Conservation (phyloP, 2,888 invertebrate species). For the Pristionchus japonicus region DNA sequence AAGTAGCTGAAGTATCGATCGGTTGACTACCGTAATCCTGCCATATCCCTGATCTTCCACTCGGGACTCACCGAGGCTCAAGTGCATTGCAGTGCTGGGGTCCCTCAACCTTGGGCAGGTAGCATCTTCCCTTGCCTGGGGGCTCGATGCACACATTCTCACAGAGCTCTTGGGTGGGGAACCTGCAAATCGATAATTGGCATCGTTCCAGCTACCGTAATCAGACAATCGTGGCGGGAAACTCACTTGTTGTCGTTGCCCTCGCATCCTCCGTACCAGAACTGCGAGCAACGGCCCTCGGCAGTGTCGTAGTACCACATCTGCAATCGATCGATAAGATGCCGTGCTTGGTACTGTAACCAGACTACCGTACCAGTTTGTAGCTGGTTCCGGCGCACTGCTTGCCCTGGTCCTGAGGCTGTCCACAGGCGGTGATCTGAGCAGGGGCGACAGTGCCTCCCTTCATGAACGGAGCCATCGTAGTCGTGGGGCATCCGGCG, state of each 20-base stretch:
- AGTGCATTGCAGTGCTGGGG: slow-evolving; percentile 68
- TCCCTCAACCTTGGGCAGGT: slow-evolving; percentile 73
- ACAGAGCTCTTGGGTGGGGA: slow-evolving; percentile 69
- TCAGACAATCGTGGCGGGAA: slow-evolving; percentile 74
- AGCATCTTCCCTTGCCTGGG: slow-evolving; percentile 71
- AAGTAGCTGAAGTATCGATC: slow-evolving; percentile 56
- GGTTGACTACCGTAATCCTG: slow-evolving; percentile 4
- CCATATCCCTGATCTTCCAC: background rate
- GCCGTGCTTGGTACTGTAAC: background rate
- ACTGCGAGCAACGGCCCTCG: slow-evolving; percentile 83
- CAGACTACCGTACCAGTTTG: slow-evolving; percentile 58
- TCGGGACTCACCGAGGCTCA: slow-evolving; percentile 55
- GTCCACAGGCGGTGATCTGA: slow-evolving; percentile 66
- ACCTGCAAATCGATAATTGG: slow-evolving; percentile 46
- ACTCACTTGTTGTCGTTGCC: slow-evolving; percentile 85
- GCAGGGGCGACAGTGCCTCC: slow-evolving; percentile 69
- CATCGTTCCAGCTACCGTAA: background rate
- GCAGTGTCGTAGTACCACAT: slow-evolving; percentile 85
- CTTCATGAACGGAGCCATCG: slow-evolving; percentile 69
- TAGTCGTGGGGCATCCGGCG: slow-evolving; percentile 74
- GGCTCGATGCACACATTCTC: slow-evolving; percentile 73
- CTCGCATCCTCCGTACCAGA: slow-evolving; percentile 89
- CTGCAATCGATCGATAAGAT: slow-evolving; percentile 74
- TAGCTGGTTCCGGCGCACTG: slow-evolving; percentile 69
- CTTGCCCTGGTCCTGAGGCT: slow-evolving; percentile 70